Conservation (phyloP, 2,888 invertebrate genomes). For the Omphaloscelis lunosa region DNA sequence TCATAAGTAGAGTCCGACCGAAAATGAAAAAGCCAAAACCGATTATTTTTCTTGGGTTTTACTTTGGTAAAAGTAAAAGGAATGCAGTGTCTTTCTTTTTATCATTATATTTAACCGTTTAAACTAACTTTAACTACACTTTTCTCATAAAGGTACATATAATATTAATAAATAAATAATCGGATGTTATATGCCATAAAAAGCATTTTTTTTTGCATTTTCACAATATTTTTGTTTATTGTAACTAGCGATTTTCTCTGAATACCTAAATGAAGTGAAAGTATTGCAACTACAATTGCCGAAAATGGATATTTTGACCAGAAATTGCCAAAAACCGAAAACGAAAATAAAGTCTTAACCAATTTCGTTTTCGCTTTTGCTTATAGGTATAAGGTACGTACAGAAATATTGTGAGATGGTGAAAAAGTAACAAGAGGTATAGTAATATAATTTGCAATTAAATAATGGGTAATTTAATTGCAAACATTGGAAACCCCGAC, state of each 20-base stretch:
- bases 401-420: neutral
- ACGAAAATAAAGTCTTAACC: too few species aligned
- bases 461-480: too few species aligned
- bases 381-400: too few species aligned
- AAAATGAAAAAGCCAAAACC: neutral
- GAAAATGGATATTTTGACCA: too few species aligned
- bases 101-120: neutral
- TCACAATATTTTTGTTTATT: neutral
- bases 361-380: too few species aligned
- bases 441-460: neutral
- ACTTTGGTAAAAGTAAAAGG: too few species aligned
- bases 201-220: neutral
- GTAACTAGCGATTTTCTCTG: neutral
- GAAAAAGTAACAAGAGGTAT: neutral
- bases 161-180: neutral
- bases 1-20: neutral
- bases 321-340: too few species aligned
- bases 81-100: too few species aligned
- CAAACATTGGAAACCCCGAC: too few species aligned
- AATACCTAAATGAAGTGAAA: neutral
- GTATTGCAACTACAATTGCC: neutral
- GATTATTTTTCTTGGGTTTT: too few species aligned
- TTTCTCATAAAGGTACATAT: neutral
- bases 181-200: too few species aligned
- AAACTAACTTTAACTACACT: neutral